These are phyloP conservation scores for Esox niger DNA, from an alignment of 2,113 vertebrate species.

Conservation along the genomic window DNA sequence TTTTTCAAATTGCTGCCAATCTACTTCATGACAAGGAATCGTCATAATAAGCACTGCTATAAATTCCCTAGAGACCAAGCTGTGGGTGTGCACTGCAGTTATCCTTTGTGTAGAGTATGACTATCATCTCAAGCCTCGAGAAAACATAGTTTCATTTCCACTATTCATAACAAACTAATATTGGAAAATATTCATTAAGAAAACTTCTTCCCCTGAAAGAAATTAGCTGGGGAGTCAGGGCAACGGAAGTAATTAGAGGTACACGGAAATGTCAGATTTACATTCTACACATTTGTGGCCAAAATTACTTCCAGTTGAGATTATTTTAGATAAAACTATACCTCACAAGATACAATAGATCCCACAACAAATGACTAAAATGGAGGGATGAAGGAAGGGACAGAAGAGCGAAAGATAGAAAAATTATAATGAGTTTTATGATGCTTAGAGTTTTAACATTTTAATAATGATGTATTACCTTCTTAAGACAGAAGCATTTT, in stretches of 20 bases:
- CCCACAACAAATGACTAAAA: neutral
- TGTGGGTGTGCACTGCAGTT: neutral
- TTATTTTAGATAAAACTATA: neutral
- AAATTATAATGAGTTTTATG: neutral
- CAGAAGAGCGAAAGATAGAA: neutral
- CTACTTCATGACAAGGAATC: neutral
- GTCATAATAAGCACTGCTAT: neutral
- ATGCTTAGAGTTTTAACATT: neutral
- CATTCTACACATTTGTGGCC: neutral
- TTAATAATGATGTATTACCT: neutral
- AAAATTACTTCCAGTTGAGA: neutral
- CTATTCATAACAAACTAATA: neutral
- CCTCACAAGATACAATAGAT: conserved; percentile 4
- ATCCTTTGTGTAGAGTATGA: neutral
- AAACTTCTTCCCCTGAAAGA: neutral
- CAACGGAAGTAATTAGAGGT: neutral
- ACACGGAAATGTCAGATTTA: neutral
- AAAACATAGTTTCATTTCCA: neutral
- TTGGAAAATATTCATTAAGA: neutral
- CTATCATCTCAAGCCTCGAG: neutral
- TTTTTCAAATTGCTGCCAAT: neutral
- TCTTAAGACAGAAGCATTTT: neutral
- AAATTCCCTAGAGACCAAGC: neutral
- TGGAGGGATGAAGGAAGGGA: neutral
- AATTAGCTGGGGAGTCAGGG: neutral